phyloP scores from a whole-genome alignment of 2,888 invertebrate species.

The Thereva nobilitata region DNA sequence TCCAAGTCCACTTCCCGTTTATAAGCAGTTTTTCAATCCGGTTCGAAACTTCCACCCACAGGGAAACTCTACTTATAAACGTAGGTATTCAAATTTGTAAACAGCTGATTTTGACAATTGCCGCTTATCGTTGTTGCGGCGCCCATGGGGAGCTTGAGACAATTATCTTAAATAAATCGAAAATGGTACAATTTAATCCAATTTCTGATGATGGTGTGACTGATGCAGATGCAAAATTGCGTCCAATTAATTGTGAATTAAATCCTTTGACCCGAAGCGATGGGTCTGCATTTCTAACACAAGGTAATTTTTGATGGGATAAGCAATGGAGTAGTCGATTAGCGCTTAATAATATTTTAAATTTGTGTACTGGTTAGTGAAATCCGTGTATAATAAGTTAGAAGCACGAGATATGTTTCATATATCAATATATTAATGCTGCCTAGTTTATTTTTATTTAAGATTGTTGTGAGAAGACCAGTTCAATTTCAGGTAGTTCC shows the following conservation, averaged over 20 bases:
- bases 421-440: neutral
- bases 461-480: too few species aligned
- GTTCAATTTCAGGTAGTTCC: too few species aligned
- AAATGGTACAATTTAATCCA: conserved; percentile 32
- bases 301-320: conserved; percentile 62
- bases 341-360: too few species aligned
- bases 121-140: neutral
- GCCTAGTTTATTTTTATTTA: conserved; percentile 18
- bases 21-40: too few species aligned
- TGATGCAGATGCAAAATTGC: conserved; percentile 45
- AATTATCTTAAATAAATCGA: neutral
- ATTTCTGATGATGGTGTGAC: conserved; percentile 13
- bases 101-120: neutral
- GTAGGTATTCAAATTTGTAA: neutral
- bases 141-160: too few species aligned
- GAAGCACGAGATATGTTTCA: too few species aligned
- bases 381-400: too few species aligned
- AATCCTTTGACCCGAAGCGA: conserved; percentile 75
- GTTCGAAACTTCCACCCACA: too few species aligned
- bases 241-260: conserved; percentile 69
- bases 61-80: too few species aligned
- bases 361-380: too few species aligned
- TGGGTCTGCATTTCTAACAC: conserved; percentile 76
- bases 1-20: too few species aligned
- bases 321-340: neutral